A percentile compares a stretch with the other conserved stretches of the same genome.
Conservation (phyloP, 2,888 invertebrate species). For the Liopterus haemorrhoidalis region DNA sequence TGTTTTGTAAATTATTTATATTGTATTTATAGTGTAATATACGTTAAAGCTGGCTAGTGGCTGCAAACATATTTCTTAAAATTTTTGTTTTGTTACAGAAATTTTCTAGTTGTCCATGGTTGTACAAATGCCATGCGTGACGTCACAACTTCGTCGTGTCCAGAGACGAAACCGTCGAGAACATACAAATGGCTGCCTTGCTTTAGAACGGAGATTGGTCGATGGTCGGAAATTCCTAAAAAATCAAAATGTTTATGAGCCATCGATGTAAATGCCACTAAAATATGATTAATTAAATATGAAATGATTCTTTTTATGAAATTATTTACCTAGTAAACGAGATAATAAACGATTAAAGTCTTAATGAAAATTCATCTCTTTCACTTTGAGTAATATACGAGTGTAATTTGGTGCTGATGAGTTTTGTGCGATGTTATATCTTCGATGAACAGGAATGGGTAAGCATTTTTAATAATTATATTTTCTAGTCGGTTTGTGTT, state of each 20-base stretch:
- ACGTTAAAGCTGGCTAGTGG: no score
- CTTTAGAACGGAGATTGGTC: constrained; percentile 19
- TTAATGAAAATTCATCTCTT: constrained; percentile 15
- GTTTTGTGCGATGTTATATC: constrained; percentile 9
- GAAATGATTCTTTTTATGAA: constrained; percentile 13
- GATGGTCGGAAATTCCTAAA: constrained; percentile 19
- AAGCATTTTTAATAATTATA: constrained; percentile 10
- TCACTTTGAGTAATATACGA: constrained; percentile 12
- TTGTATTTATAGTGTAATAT: no score
- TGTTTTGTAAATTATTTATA: no score
- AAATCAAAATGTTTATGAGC: constrained; percentile 19
- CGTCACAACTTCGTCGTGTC: no score
- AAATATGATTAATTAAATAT: constrained; percentile 21
- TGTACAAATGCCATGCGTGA: no score
- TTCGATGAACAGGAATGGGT: constrained; percentile 16
- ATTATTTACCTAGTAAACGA: constrained; percentile 17
- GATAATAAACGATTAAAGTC: constrained; percentile 13
- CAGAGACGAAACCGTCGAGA: no score
- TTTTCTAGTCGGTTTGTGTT: constrained; percentile 9
- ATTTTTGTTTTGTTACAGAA: no score
- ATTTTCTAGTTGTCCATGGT: no score
- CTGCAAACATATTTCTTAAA: no score
- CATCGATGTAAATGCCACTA: constrained; percentile 22
- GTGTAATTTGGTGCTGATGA: constrained; percentile 16
- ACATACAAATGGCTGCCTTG: constrained; percentile 22